Percentiles rank a stretch among this genome's conserved stretches.
Conservation (phyloP, 2,888 invertebrate species). For the Campoplex nolae region DNA sequence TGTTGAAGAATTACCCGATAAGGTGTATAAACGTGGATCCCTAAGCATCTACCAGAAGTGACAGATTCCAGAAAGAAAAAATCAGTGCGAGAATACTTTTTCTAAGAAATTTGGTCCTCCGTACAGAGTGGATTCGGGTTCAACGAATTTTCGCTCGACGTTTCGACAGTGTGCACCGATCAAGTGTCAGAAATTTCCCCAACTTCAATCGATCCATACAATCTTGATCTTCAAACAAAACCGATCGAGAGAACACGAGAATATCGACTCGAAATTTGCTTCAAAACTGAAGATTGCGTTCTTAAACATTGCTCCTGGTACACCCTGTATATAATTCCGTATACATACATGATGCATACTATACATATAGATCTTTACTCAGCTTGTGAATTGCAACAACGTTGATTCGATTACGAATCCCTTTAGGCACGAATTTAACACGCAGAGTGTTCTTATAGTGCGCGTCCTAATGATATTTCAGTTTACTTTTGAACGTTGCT, state of each 20-base stretch:
- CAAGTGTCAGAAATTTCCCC: not conserved
- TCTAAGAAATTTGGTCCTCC: not conserved
- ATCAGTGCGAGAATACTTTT: not conserved
- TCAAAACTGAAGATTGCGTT: not conserved
- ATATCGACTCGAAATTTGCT: not conserved
- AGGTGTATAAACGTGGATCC: too few species aligned
- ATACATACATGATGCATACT: not conserved
- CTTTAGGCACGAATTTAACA: constrained; percentile 7
- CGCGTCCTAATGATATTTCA: constrained; percentile 37
- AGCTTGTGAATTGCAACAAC: constrained; percentile 26
- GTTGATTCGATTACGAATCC: constrained; percentile 54
- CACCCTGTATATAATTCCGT: constrained; percentile 15
- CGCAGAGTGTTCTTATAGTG: not conserved
- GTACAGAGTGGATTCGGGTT: not conserved
- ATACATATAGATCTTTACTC: not conserved
- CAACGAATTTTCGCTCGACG: not conserved
- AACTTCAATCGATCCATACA: not conserved
- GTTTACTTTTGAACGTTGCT: constrained; percentile 3
- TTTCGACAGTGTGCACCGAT: not conserved
- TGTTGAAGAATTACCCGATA: not conserved
- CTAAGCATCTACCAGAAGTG: not conserved
- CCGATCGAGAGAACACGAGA: not conserved
- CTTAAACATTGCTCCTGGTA: not conserved
- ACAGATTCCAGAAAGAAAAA: not conserved
- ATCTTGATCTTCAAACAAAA: not conserved